Base-by-base conservation (phyloP, 2,113 vertebrate species). In the Xenotilapia leptura region DNA sequence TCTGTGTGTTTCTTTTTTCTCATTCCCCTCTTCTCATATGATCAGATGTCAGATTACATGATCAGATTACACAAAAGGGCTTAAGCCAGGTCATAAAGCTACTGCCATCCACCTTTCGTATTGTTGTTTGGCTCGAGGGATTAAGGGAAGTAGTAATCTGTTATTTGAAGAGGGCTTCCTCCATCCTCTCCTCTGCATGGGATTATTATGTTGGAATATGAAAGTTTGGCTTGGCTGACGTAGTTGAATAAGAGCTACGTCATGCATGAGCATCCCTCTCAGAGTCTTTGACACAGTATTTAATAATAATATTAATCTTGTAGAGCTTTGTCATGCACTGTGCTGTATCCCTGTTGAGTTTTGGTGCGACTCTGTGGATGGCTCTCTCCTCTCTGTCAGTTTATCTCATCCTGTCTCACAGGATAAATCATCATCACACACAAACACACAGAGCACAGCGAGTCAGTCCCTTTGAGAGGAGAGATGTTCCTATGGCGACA, bases 141-240 rank as follows among this genome's bases (percentile, higher is more conserved):
- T 95, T 95, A 95, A 70, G 83, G 53, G 90, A 82, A 9, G 38
- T 60, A 45, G 62, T 93, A 94, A 96, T 95, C 95, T 93, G 90
- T 62, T 90, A 70, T 92, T 88, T 86, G 85, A 92, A 79, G 6
- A 79, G 83, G 85, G 40, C 82, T 88, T 89, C 84, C 84, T 92
- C 68, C 80, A 83, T 93, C 53, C 45, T 87, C 87, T 90, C 60
- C 58, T 83, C 87, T 83, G 55, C 49, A 60, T 85, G 80, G 82
- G 90, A 94, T 95, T 95, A 94, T 33, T 7, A 7, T 60, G 10
- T 62, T 85, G 77, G 89, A 88, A 83, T 80, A 88, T 31, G 83
- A 79, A 68, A 79, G n/a, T 86, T 83, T 79, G 55, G 19, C 28
- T 89, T 49, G 51, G 60, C 80, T 92, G 87, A 93, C 85, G 60